Conservation (phyloP, 1,140 invertebrate genomes). For the Drosophila varians region DNA sequence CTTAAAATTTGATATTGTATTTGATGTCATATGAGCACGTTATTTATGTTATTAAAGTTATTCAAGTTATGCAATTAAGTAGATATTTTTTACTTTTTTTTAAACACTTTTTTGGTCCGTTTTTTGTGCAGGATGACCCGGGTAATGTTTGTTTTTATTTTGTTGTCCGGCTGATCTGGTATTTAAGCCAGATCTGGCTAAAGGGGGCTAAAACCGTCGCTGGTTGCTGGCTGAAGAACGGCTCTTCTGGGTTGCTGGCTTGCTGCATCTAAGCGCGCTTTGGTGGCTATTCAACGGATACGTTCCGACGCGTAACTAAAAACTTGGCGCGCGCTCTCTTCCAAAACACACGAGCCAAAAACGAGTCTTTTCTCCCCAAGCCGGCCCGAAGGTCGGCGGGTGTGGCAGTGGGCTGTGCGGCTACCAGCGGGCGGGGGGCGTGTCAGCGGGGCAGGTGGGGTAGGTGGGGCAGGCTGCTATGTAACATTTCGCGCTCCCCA, state of each 20-base stretch:
- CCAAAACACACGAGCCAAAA: slow-evolving; percentile 59
- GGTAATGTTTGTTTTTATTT: not conserved
- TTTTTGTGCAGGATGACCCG: not conserved
- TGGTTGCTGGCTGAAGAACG: slow-evolving; percentile 39
- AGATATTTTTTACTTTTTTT: not conserved
- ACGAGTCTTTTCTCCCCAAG: slow-evolving; percentile 56
- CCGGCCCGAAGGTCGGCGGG: not conserved
- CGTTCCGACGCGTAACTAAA: slow-evolving; percentile 80
- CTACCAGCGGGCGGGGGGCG: slow-evolving; percentile 16
- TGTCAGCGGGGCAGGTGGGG: slow-evolving; percentile 34
- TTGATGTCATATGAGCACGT: slow-evolving; percentile 17
- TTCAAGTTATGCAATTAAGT: not conserved
- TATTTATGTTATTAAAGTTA: not conserved
- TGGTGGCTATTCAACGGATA: slow-evolving; percentile 73
- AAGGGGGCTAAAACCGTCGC: slow-evolving; percentile 44
- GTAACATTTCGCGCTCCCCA: slow-evolving; percentile 40
- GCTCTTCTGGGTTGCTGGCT: slow-evolving; percentile 34
- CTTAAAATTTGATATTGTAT: slow-evolving; percentile 18
- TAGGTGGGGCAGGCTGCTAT: slow-evolving; percentile 42
- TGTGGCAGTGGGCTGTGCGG: not conserved
- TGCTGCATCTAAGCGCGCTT: slow-evolving; percentile 74
- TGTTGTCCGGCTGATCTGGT: slow-evolving; percentile 17
- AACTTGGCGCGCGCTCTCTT: slow-evolving; percentile 76
- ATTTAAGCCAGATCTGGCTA: slow-evolving; percentile 10
- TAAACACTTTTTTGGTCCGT: not conserved